Base-by-base conservation (phyloP, 2,888 invertebrate genomes). In the Dioctria linearis region DNA sequence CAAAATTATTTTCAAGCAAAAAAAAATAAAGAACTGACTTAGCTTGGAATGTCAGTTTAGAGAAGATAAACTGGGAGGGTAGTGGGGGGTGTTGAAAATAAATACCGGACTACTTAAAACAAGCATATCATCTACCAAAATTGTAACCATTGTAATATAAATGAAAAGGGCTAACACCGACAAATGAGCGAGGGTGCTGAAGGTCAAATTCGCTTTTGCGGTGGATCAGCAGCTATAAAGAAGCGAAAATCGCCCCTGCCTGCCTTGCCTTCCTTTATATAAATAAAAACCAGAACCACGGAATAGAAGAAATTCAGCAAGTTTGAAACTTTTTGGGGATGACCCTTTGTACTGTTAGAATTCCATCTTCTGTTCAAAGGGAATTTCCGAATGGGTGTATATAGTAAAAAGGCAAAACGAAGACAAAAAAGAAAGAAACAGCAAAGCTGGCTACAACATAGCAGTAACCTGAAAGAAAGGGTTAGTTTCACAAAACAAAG, bases 401-500 rank as follows among this genome's bases (percentile, higher is more conserved):
- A 11, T 25, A 9, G 51, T 51, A 51, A 51, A n/a, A 51, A 51
- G 51, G 51, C 11, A 51, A 51, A 51, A 51, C 51, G 51, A 51
- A 51, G 11, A 51, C 11, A n/a, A 13, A 13, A 61, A 61, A 25
- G 25, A 11, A 61, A 25, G 2, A 61, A 13, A 13, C n/a, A 61
- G 25, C 5, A 25, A 25, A 51, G 51, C 8, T 25, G 25, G 25
- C 25, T 25, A 25, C 37, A 57, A 57, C 37, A 57, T 25, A 54
- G 39, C 54, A 8, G n/a, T n/a, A 42, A 3, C 40, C n/a, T 8
- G 42, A 43, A 59, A 43, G n/a, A 51, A 9, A 40, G 66, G 65
- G 78, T 54, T 61, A 69, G 63, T 80, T 78, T 42, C 6, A 40
- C 63, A 80, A 80, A 71, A 63, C 40, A 80, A 80, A 65, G 73